Conservation (phyloP, 2,113 vertebrate species). For the Rattus norvegicus region DNA sequence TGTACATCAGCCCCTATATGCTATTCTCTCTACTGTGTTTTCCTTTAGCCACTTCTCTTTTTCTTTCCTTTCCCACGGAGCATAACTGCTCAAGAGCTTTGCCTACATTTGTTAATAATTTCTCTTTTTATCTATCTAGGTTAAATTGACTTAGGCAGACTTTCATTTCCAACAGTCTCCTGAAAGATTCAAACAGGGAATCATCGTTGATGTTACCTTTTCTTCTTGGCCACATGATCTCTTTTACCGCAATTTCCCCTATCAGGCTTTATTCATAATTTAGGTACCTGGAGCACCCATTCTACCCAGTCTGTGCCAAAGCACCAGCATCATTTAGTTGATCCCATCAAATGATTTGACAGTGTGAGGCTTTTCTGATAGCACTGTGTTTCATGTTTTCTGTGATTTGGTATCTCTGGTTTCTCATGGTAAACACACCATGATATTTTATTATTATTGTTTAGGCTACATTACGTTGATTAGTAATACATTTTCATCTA, state of each 20-base stretch:
- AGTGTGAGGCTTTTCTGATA: neutral
- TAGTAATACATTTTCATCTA: conserved; percentile 24
- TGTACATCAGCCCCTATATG: too few species aligned
- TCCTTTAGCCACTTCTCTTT: neutral
- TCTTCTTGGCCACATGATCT: neutral
- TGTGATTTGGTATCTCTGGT: neutral
- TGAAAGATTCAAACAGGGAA: neutral
- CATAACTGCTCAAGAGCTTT: neutral
- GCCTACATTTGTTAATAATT: neutral
- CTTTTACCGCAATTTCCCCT: neutral
- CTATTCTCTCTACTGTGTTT: neutral
- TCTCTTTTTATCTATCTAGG: neutral
- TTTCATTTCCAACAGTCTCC: neutral
- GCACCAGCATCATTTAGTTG: neutral
- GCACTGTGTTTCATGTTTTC: neutral
- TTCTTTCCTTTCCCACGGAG: neutral
- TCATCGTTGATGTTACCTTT: neutral
- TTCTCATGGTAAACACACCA: conserved; percentile 22
- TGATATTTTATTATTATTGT: conserved; percentile 49
- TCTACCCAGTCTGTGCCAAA: neutral
- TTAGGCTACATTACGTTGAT: conserved; percentile 25
- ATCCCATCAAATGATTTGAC: neutral
- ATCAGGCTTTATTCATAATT: neutral
- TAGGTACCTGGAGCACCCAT: neutral
- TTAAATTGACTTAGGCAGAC: neutral